These are phyloP conservation scores for Mimachlamys varia DNA, from an alignment of 2,888 invertebrate species.

Conservation along the genomic window DNA sequence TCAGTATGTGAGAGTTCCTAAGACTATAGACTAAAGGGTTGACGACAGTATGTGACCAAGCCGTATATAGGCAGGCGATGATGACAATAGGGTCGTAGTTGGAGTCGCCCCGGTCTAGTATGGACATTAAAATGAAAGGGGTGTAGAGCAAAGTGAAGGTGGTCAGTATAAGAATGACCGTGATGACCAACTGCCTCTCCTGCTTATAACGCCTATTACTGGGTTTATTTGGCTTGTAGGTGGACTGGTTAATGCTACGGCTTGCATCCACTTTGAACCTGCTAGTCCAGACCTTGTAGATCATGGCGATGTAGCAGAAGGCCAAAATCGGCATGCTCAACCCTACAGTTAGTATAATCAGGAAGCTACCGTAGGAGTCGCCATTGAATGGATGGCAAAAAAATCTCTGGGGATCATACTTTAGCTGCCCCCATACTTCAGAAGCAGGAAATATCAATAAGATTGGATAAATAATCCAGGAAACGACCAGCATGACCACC, in stretches of 20 bases:
- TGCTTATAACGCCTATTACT: background rate
- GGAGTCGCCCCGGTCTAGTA: background rate
- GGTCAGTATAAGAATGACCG: slow-evolving; percentile 45
- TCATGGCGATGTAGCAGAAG: slow-evolving; percentile 47
- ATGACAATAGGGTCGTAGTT: slow-evolving; percentile 37
- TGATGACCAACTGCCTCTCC: slow-evolving; percentile 45
- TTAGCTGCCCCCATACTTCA: slow-evolving; percentile 61
- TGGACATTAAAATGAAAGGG: slow-evolving; percentile 43
- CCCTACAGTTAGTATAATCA: slow-evolving; percentile 29
- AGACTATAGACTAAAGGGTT: slow-evolving; percentile 48
- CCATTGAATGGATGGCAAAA: slow-evolving; percentile 60
- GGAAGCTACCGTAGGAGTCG: slow-evolving; percentile 40
- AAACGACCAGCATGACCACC: slow-evolving; percentile 52
- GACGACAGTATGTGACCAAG: slow-evolving; percentile 45
- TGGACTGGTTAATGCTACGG: background rate
- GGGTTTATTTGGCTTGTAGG: background rate
- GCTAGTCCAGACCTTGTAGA: slow-evolving; percentile 44
- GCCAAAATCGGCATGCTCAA: slow-evolving; percentile 39
- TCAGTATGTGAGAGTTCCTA: slow-evolving; percentile 44
- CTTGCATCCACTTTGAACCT: slow-evolving; percentile 38
- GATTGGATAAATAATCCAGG: slow-evolving; percentile 61
- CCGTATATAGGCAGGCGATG: slow-evolving; percentile 41
- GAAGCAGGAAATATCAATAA: slow-evolving; percentile 60
- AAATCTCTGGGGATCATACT: slow-evolving; percentile 59
- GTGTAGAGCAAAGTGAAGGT: slow-evolving; percentile 46